Evolutionary conservation across 92 coral and sea anemone genomes (phyloP).

Genomic region (Ricordea florida): DNA sequence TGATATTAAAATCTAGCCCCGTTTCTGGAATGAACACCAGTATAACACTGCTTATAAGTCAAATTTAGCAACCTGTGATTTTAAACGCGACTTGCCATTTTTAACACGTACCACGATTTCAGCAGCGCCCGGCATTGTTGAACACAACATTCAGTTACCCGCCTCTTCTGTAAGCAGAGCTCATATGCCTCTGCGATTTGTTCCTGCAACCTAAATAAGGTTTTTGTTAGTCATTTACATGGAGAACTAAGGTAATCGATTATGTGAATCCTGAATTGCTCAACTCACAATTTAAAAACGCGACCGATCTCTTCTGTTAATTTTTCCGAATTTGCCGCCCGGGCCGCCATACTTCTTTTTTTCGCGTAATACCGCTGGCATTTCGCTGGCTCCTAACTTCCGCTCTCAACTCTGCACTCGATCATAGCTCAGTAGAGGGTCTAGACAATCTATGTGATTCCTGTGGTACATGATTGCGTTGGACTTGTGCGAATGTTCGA

Average conservation of each 20-base stretch:
- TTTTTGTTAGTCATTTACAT: no score
- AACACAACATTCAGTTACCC: slow-evolving; percentile 28
- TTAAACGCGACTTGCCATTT: no score
- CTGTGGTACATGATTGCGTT: no score
- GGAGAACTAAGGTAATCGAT: neutral
- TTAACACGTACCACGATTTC: slow-evolving; percentile 32
- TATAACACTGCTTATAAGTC: no score
- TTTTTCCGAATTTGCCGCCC: slow-evolving; percentile 11
- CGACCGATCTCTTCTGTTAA: neutral
- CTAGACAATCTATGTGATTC: no score
- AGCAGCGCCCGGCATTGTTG: slow-evolving; percentile 12
- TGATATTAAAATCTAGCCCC: no score
- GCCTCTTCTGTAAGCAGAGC: slow-evolving; percentile 7
- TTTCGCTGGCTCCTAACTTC: no score
- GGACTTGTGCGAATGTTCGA: no score
- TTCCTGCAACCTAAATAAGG: slow-evolving; percentile 15
- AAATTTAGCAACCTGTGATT: no score
- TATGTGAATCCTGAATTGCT: neutral
- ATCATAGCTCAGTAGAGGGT: no score
- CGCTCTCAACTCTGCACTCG: no score
- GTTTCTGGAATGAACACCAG: no score
- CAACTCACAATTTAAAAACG: neutral
- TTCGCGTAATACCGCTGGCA: neutral
- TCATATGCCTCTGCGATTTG: neutral
- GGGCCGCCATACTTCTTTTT: slow-evolving; percentile 12